Percentiles rank a stretch among this genome's conserved stretches.
These are phyloP conservation scores for Peromyscus maniculatus DNA, from an alignment of 2,113 vertebrate genomes.

Conservation along the genomic window DNA sequence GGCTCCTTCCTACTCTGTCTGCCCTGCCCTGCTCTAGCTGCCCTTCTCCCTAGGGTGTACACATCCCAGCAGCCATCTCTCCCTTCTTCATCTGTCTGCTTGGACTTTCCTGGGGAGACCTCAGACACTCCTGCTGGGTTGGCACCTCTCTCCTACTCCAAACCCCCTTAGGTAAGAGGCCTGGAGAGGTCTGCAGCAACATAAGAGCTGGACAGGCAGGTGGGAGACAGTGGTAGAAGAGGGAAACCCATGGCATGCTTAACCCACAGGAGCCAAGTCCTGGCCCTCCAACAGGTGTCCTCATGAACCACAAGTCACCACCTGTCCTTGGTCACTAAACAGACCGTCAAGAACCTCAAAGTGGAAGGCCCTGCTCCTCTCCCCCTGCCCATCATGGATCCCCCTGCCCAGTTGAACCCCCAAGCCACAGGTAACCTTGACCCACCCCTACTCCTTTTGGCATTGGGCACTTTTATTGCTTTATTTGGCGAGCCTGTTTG, in stretches of 20 bases:
- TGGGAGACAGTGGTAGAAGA: not conserved
- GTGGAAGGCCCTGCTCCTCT: not conserved
- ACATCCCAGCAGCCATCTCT: accelerated
- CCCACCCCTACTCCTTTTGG: not conserved
- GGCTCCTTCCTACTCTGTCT: not conserved
- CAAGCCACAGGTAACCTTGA: not conserved
- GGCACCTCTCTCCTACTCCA: not conserved
- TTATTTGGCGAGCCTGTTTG: not conserved
- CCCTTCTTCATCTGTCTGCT: not conserved
- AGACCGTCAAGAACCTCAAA: not conserved
- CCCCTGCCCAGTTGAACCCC: not conserved
- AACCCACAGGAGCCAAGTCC: not conserved
- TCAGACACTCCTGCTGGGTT: not conserved
- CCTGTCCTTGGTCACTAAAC: not conserved
- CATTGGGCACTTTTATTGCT: not conserved
- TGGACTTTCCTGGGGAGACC: accelerated
- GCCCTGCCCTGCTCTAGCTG: not conserved
- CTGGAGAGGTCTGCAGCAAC: accelerated
- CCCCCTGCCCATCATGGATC: too few relatives aligned
- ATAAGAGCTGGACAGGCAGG: not conserved
- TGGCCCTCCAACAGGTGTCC: not conserved
- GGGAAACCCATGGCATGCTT: too few relatives aligned
- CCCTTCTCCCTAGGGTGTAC: too few relatives aligned
- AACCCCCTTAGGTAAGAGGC: not conserved
- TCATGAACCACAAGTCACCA: not conserved